phyloP scores from a whole-genome alignment of 2,113 vertebrate genomes.

The Aramus guarauna region DNA sequence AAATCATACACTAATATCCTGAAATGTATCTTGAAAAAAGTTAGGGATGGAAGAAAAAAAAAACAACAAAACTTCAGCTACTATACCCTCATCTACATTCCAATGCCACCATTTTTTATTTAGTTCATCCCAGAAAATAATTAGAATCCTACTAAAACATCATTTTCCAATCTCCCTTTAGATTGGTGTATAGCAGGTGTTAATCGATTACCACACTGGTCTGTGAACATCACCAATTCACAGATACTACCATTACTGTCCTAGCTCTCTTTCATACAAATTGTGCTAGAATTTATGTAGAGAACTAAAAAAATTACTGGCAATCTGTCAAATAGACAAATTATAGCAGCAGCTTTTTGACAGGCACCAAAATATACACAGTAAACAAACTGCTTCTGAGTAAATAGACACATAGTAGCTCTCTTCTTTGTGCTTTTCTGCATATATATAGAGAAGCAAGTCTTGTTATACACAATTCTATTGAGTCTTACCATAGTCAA shows the following conservation, averaged over 20 bases:
- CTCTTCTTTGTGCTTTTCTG: background rate
- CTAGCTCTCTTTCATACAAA: background rate
- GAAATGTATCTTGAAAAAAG: background rate
- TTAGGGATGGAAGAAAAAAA: background rate
- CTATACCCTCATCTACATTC: background rate
- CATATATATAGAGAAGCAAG: background rate
- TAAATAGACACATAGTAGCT: background rate
- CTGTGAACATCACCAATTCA: background rate
- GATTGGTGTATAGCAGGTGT: background rate
- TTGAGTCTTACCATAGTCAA: conserved; percentile 86
- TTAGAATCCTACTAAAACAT: background rate
- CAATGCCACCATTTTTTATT: background rate
- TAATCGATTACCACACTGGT: background rate
- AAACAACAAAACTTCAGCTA: background rate
- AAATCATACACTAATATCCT: background rate
- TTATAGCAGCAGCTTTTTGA: background rate
- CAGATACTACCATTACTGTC: background rate
- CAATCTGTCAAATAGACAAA: background rate
- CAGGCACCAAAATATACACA: background rate
- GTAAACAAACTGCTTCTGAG: background rate
- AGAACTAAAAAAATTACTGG: background rate
- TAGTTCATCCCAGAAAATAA: background rate
- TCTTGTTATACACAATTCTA: background rate
- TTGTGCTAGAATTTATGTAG: background rate
- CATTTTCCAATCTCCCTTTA: background rate